phyloP scores from a whole-genome alignment of 2,113 vertebrate species.

The Grantiella picta region DNA sequence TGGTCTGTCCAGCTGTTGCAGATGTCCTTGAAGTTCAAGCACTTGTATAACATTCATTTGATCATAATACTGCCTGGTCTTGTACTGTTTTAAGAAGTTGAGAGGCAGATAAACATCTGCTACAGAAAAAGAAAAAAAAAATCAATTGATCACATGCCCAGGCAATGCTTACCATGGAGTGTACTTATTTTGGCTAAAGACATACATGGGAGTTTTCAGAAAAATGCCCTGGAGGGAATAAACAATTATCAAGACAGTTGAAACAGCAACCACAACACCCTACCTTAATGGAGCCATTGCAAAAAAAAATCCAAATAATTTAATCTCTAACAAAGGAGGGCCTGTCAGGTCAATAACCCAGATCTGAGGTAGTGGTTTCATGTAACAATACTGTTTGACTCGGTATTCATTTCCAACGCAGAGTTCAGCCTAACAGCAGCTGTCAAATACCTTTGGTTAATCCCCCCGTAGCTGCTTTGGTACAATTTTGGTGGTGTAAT shows the following conservation, averaged over 20 bases:
- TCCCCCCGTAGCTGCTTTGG: neutral
- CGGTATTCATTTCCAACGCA: conserved; percentile 24
- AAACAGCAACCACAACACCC: neutral
- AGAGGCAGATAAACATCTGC: neutral
- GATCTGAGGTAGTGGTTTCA: neutral
- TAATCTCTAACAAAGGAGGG: neutral
- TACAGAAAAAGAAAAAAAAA: neutral
- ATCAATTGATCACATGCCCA: neutral
- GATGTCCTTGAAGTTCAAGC: neutral
- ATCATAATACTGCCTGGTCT: neutral
- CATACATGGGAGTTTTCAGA: neutral
- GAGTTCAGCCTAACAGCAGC: conserved; percentile 36
- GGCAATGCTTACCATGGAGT: neutral
- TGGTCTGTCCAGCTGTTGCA: neutral
- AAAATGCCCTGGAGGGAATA: neutral
- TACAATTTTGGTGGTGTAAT: conserved; percentile 42
- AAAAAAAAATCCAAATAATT: neutral
- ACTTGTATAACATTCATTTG: neutral
- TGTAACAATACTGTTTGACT: neutral
- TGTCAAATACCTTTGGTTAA: conserved; percentile 56
- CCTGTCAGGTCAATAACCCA: conserved; percentile 4
- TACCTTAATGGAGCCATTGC: neutral
- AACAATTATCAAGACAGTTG: neutral
- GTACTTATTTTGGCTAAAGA: conserved; percentile 29
- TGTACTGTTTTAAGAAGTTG: conserved; percentile 11